Evolutionary conservation across 2,113 vertebrate species (phyloP).

Genomic region (Apeltes quadracus): DNA sequence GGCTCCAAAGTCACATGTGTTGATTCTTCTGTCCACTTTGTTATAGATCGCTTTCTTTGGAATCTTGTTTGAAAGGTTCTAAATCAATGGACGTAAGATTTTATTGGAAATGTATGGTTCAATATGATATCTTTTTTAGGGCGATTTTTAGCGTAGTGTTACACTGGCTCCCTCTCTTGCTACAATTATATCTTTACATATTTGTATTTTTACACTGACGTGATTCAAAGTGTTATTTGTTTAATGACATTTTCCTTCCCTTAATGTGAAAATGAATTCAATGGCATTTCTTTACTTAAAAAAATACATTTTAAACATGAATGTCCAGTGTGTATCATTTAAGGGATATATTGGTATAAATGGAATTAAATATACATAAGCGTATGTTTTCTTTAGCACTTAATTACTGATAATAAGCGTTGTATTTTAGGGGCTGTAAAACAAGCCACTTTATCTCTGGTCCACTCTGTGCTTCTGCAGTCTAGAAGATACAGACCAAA

Average conservation of each 20-base stretch:
- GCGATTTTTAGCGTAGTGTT: background rate
- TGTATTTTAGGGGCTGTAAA: too few relatives aligned
- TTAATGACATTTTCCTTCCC: background rate
- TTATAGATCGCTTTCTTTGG: background rate
- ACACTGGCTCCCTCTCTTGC: background rate
- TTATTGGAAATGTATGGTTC: background rate
- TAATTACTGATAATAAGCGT: too few relatives aligned
- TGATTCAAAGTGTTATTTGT: background rate
- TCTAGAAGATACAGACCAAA: too few relatives aligned
- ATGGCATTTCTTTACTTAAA: background rate
- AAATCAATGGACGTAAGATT: background rate
- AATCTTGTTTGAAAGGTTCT: background rate
- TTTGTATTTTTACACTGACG: background rate
- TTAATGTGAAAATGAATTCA: background rate
- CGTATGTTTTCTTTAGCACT: too few relatives aligned
- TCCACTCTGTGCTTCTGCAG: too few relatives aligned
- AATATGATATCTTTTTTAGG: too few relatives aligned
- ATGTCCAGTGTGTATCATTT: too few relatives aligned
- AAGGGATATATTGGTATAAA: too few relatives aligned
- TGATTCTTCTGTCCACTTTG: background rate
- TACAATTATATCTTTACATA: background rate
- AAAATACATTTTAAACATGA: background rate
- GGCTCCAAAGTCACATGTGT: background rate
- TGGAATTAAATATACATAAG: too few relatives aligned
- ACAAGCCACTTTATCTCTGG: too few relatives aligned